phyloP scores from a whole-genome alignment of 1,140 invertebrate species.

The Leptestheria dahalacensis region DNA sequence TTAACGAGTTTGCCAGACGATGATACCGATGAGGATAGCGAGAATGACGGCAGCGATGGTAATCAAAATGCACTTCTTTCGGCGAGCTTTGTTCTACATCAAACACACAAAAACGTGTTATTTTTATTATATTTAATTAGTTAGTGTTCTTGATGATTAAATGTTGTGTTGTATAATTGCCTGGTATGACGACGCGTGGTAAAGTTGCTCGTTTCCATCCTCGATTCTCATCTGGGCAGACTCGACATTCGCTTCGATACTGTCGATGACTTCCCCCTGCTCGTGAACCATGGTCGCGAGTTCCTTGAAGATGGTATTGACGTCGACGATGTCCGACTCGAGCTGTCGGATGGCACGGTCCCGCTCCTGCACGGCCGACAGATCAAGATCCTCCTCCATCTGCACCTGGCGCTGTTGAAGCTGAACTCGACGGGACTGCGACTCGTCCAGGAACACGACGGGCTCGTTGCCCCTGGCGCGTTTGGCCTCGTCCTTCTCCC shows the following conservation, averaged over 20 bases:
- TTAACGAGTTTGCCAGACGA: constrained; percentile 30
- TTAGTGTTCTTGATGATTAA: too few relatives aligned
- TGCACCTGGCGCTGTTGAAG: constrained; percentile 28
- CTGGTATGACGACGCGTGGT: constrained; percentile 67
- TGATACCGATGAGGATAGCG: constrained; percentile 51
- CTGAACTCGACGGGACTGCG: not conserved
- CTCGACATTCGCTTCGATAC: constrained; percentile 92
- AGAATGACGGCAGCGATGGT: constrained; percentile 48
- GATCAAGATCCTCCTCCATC: constrained; percentile 66
- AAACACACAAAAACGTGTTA: constrained; percentile 22
- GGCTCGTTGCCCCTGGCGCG: not conserved
- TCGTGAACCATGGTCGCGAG: constrained; percentile 90
- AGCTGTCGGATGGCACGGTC: constrained; percentile 77
- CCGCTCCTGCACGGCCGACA: constrained; percentile 71
- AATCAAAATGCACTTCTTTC: constrained; percentile 64
- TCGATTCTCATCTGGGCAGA: constrained; percentile 70
- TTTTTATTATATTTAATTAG: not conserved
- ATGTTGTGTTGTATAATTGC: constrained; percentile 23
- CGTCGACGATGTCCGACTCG: constrained; percentile 37
- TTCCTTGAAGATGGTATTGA: constrained; percentile 57
- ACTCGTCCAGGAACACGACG: constrained; percentile 1
- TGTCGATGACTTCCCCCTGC: constrained; percentile 91
- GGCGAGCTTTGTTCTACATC: constrained; percentile 63
- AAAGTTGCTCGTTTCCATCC: constrained; percentile 60
- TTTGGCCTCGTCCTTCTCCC: constrained; percentile 24